These are phyloP conservation scores for Nothoprocta pentlandii DNA, from an alignment of 2,113 vertebrate genomes.

Conservation along the genomic window DNA sequence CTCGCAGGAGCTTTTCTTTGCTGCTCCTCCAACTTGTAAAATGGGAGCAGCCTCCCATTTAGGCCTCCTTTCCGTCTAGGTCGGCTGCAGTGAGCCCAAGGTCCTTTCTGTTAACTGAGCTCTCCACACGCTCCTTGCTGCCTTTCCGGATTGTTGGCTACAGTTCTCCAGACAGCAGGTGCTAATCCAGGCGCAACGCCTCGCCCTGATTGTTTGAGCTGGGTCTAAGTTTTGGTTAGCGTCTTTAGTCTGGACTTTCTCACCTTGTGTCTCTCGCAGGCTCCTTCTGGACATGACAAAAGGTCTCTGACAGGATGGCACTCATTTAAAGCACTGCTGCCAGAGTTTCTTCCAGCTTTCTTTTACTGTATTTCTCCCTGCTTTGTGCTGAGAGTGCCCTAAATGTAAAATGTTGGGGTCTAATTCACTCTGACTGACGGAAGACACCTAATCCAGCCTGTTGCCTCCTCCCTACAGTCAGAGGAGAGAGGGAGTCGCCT, in stretches of 20 bases:
- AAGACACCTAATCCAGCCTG: not conserved
- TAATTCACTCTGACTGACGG: not conserved
- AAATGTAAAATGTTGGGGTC: not conserved
- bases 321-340: not conserved
- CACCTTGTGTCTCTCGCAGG: not conserved
- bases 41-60: not conserved
- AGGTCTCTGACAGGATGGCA: not conserved
- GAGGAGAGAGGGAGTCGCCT: not conserved
- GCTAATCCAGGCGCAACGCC: not conserved
- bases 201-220: not conserved
- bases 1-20: not conserved
- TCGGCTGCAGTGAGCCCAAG: rapidly evolving
- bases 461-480: not conserved
- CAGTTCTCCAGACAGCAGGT: not conserved
- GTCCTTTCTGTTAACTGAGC: rapidly evolving
- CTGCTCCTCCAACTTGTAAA: not conserved
- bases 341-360: not conserved
- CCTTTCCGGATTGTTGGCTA: not conserved
- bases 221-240: not conserved
- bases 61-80: not conserved
- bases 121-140: not conserved
- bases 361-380: not conserved
- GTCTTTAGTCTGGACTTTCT: not conserved
- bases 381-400: not conserved
- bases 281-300: not conserved